Conservation (phyloP, 1,140 invertebrate species). For the Ganaspis sp. region DNA sequence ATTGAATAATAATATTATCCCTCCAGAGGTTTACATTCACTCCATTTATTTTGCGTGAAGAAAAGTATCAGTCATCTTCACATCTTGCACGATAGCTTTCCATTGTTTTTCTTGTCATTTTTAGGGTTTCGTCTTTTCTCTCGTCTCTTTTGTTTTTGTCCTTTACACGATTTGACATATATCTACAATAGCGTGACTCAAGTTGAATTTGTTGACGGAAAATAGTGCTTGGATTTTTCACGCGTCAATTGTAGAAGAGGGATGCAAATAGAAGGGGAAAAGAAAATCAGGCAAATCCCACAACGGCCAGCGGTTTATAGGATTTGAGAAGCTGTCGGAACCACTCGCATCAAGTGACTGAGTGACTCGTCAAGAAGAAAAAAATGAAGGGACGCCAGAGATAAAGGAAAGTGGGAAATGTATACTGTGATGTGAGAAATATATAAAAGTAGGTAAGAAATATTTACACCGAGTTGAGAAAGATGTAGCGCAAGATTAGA, state of each 20-base stretch:
- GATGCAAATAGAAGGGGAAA: constrained; percentile 30
- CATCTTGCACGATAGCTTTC: not conserved
- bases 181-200: not conserved
- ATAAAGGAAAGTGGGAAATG: not conserved
- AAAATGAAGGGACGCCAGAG: not conserved
- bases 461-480: not conserved
- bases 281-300: constrained; percentile 46
- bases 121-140: not conserved
- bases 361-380: constrained; percentile 52
- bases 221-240: constrained; percentile 19
- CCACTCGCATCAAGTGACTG: constrained; percentile 56
- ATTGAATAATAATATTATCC: constrained; percentile 27
- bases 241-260: not conserved
- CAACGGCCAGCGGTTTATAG: constrained; percentile 38
- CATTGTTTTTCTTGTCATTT: constrained; percentile 26
- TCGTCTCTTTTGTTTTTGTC: not conserved
- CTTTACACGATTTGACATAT: not conserved
- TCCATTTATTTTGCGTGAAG: not conserved
- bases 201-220: constrained; percentile 4
- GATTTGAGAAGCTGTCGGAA: constrained; percentile 52
- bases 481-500: no score
- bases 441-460: not conserved
- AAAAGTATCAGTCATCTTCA: constrained; percentile 4
- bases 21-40: not conserved
- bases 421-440: not conserved